Base-by-base conservation (phyloP, 2,113 vertebrate genomes). In the Psittacus erithacus region DNA sequence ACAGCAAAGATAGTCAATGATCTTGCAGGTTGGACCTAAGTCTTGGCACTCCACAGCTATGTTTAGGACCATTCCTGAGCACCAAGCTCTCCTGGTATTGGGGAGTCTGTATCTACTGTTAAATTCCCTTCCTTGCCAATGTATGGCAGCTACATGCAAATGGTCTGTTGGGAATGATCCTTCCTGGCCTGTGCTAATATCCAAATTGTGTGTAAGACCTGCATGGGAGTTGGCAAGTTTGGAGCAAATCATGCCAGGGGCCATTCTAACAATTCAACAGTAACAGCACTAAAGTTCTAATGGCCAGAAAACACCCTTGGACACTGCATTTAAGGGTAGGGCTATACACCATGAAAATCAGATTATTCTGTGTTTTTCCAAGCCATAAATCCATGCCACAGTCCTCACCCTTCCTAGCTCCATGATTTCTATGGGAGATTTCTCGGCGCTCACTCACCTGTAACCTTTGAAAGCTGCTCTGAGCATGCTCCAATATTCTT, bases 331-430 rank as follows among this genome's bases (percentile, higher is more conserved):
- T 88, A 79, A 79, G 23, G 43, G 19, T 29, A 85, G 31, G 55
- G 38, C 47, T 70, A 38, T 31, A 53, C 28, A 64, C 2, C 13
- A 55, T 63, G 77, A 78, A 95, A 87, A 91, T 67, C 50, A 82
- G 55, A n/a, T 92, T 85, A 79, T 46, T 46, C 31, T 60, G 47
- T 88, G 67, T 44, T 85, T 94, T 85, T 85, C 28, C 90, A 85
- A 92, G 41, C 23, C 25, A 68, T 79, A 76, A 88, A 85, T 92
- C 62, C 33, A 31, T 70, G 31, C 15, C 1, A 0, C 24, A 81
- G 64, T 43, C 62, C 38, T 92, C 55, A 76, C 33, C 44, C 24
- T 74, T 88, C 49, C 59, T 73, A 64, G 46, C 4, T 8, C 25
- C 39, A 8, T n/a, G 28, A 82, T 68, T 95, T 90, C 70, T 15